Base-by-base conservation (phyloP, 2,888 invertebrate genomes). In the Lasioglossum lativentre region DNA sequence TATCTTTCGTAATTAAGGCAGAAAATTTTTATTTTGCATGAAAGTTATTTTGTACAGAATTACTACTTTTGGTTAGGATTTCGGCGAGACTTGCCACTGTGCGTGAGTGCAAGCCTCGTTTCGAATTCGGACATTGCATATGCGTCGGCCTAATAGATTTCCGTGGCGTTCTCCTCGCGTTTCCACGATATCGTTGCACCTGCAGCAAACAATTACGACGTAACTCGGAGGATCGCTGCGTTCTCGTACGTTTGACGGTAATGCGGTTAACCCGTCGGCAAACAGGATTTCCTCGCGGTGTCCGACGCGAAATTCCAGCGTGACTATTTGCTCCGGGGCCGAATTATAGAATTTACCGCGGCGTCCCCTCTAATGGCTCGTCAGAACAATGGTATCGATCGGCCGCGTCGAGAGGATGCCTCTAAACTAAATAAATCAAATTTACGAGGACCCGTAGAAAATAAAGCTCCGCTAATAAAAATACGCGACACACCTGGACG, bases 341-440 rank as follows among this genome's bases (percentile, higher is more conserved):
- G 63, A 83, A 86, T 86, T 86, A 78, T 75, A 84, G 82, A 86
- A 84, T 84, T 86, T 77, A 72, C 78, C 59, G 40, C 42, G 56
- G 45, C 19, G 45, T 73, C 72, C 71, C 23, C 40, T 70, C n/a
- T 80, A 86, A 78, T 78, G 75, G 72, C 47, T 72, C 70, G 78
- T 59, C 75, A 63, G 75, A 12, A 81, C 78, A 79, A 73, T 83
- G 73, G 73, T 42, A 77, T 78, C 73, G 80, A 80, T 75, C 38
- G 78, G 38, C 34, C 27, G 16, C 19, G 34, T 30, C 38, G 56
- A 40, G 34, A 23, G 68, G 78, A 42, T 34, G 59, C 66, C n/a
- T n/a, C n/a, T n/a, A n/a, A 78, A 59, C 73, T 23, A 56, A 59
- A 75, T 80, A 79, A 86, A 86, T 80, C 74, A 71, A 52, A n/a